Evolutionary conservation across 2,888 invertebrate genomes (phyloP).

Genomic region (Philaethria dido): DNA sequence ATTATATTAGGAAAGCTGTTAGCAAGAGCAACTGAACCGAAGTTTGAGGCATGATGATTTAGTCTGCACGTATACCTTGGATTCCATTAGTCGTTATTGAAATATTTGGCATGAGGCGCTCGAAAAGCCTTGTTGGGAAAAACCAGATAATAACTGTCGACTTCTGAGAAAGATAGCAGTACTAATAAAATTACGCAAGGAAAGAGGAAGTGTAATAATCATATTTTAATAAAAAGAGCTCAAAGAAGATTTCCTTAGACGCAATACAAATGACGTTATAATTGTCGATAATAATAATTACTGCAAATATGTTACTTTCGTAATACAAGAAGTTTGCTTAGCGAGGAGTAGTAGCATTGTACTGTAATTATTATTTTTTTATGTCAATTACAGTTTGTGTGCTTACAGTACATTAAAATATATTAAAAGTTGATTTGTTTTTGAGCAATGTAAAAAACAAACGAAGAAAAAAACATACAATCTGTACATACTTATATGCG

Average conservation of each 20-base stretch:
- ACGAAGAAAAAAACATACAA: no score
- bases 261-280: background rate
- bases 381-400: no score
- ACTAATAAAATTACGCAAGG: slow-evolving; percentile 9
- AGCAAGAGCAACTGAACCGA: background rate
- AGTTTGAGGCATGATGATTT: background rate
- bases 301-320: background rate
- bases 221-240: slow-evolving; percentile 1
- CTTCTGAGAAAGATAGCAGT: background rate
- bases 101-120: slow-evolving; percentile 3
- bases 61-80: background rate
- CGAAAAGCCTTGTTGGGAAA: slow-evolving; percentile 10
- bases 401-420: no score
- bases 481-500: no score
- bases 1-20: background rate
- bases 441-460: no score
- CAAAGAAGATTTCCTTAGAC: slow-evolving; percentile 11
- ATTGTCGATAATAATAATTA: slow-evolving; percentile 14
- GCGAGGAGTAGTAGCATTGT: background rate
- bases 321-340: background rate
- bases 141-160: background rate
- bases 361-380: background rate
- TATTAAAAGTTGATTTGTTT: no score
- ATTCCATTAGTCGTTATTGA: slow-evolving; percentile 11
- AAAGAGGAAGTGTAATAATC: slow-evolving; percentile 14